phyloP scores from a whole-genome alignment of 2,797 vertebrate species.

The Spheniscus humboldti region DNA sequence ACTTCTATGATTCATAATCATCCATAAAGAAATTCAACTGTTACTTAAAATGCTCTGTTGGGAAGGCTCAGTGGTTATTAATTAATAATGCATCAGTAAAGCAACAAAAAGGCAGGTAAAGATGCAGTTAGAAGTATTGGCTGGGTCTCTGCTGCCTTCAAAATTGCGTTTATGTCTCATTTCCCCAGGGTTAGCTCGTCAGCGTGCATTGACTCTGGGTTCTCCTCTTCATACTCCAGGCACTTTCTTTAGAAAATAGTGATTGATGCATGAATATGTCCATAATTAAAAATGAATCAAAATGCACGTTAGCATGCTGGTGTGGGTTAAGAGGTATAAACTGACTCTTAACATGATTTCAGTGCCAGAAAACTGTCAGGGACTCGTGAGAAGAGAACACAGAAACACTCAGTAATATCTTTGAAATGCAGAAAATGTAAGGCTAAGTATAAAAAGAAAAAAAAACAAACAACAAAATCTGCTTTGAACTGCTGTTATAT shows the following conservation, averaged over 20 bases:
- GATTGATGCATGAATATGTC: neutral
- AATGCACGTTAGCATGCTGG: neutral
- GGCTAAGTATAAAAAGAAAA: neutral
- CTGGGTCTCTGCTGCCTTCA: constrained; percentile 13
- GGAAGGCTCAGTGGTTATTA: constrained; percentile 55
- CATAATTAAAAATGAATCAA: neutral
- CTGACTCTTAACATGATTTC: neutral
- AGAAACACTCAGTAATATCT: neutral
- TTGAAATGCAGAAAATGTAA: neutral
- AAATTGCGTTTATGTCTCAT: neutral
- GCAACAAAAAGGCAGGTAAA: constrained; percentile 36
- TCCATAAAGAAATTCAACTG: constrained; percentile 53
- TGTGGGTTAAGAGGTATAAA: neutral
- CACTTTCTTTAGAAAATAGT: neutral
- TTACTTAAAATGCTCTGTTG: constrained; percentile 64
- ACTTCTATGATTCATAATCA: constrained; percentile 19
- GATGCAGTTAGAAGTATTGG: neutral
- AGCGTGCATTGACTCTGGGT: neutral
- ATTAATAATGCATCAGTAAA: constrained; percentile 69
- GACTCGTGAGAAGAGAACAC: neutral
- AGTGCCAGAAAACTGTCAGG: neutral
- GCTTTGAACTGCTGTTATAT: neutral
- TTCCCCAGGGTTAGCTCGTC: neutral
- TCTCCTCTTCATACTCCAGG: neutral
- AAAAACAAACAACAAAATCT: neutral